These are phyloP conservation scores for Mamestra configurata DNA, from an alignment of 1,140 invertebrate species.

Conservation along the genomic window DNA sequence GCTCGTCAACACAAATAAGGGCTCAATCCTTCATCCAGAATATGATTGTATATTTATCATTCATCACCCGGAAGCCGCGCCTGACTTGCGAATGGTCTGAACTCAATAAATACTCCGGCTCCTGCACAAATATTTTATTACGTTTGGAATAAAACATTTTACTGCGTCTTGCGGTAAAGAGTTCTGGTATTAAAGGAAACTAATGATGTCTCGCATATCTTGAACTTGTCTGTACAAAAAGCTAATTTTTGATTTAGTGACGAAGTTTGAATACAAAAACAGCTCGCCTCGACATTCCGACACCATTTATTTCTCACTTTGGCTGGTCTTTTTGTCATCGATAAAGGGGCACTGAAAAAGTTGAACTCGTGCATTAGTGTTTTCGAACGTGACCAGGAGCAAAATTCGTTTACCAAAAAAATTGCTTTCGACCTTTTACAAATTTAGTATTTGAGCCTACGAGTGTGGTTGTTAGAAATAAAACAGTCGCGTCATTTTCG, in stretches of 20 bases:
- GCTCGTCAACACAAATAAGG: constrained; percentile 38
- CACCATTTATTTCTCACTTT: constrained; percentile 75
- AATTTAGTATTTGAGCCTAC: constrained; percentile 24
- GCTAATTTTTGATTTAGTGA: constrained; percentile 74
- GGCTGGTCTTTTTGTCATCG: constrained; percentile 66
- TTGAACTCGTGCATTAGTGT: constrained; percentile 65
- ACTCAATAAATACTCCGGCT: constrained; percentile 25
- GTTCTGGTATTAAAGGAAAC: background rate
- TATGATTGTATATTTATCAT: constrained; percentile 47
- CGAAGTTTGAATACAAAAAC: constrained; percentile 74
- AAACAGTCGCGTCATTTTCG: constrained; percentile 10
- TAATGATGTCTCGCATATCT: constrained; percentile 24
- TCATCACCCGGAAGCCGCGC: constrained; percentile 28
- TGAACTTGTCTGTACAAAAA: constrained; percentile 14
- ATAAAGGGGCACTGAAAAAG: constrained; percentile 64
- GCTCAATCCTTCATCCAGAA: constrained; percentile 35
- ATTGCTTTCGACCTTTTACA: constrained; percentile 34
- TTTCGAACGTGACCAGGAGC: constrained; percentile 68
- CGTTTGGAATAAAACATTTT: constrained; percentile 27
- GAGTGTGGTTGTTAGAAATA: constrained; percentile 6
- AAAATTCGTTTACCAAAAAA: constrained; percentile 45
- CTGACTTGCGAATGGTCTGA: constrained; percentile 29
- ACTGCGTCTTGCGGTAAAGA: background rate
- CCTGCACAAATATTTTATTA: constrained; percentile 30
- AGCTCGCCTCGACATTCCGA: constrained; percentile 68